Evolutionary conservation across 2,113 vertebrate species (phyloP).

Genomic region (Nerophis lumbriciformis): DNA sequence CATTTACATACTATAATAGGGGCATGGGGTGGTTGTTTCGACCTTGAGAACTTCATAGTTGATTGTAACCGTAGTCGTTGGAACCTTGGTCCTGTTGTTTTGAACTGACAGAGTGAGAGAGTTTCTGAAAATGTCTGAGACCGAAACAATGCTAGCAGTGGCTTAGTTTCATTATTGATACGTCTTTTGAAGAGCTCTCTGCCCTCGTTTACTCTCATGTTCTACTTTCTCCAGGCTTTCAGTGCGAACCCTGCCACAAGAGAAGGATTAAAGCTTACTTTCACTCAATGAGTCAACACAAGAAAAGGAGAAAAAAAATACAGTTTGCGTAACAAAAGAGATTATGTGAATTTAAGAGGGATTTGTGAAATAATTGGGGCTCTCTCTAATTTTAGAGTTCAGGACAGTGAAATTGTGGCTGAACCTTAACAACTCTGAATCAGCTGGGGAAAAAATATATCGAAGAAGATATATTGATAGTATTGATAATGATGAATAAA

Average conservation of each 20-base stretch:
- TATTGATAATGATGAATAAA: too few relatives aligned
- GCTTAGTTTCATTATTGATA: slow-evolving; percentile 38
- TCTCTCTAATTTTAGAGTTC: slow-evolving; percentile 49
- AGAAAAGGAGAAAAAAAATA: background rate
- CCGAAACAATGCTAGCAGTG: slow-evolving; percentile 31
- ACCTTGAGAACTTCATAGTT: too few relatives aligned
- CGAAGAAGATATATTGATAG: too few relatives aligned
- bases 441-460: slow-evolving; percentile 7
- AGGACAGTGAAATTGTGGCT: slow-evolving; percentile 35
- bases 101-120: slow-evolving; percentile 1
- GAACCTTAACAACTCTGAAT: slow-evolving; percentile 24
- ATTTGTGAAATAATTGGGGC: slow-evolving; percentile 60
- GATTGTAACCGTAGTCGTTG: too few relatives aligned
- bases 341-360: slow-evolving; percentile 68
- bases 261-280: slow-evolving; percentile 67
- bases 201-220: slow-evolving; percentile 37
- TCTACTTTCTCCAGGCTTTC: slow-evolving; percentile 47
- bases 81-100: background rate
- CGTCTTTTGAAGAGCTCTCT: slow-evolving; percentile 50
- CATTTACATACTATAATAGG: background rate
- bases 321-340: slow-evolving; percentile 61
- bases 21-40: too few relatives aligned
- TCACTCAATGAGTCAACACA: slow-evolving; percentile 47
- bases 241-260: slow-evolving; percentile 54
- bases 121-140: slow-evolving; percentile 24